phyloP scores from a whole-genome alignment of 1,140 invertebrate species.

The Heliothis virescens region DNA sequence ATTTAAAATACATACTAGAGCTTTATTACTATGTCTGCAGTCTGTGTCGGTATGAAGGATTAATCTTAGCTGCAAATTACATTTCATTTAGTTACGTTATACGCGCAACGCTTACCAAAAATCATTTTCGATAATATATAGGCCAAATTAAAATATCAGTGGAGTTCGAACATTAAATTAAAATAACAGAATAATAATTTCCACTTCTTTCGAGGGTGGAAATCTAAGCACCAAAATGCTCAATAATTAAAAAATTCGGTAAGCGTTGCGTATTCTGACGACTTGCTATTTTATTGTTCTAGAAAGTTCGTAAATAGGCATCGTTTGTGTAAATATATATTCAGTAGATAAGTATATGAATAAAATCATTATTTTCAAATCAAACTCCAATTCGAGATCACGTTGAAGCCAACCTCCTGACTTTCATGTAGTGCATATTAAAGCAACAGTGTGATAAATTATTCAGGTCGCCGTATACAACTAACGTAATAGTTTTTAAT shows the following conservation, averaged over 20 bases:
- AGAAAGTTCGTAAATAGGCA: constrained; percentile 16
- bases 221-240: constrained; percentile 22
- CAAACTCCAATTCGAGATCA: constrained; percentile 82
- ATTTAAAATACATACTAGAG: constrained; percentile 14
- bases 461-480: constrained; percentile 68
- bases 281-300: background rate
- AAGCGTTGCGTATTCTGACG: constrained; percentile 15
- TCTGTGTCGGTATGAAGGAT: constrained; percentile 16
- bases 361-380: constrained; percentile 69
- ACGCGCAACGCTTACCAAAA: constrained; percentile 24
- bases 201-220: background rate
- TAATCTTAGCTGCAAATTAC: background rate
- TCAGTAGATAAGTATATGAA: constrained; percentile 58
- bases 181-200: constrained; percentile 10
- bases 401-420: constrained; percentile 72
- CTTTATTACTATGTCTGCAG: constrained; percentile 12
- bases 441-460: constrained; percentile 79
- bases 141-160: background rate
- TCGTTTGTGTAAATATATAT: constrained; percentile 57
- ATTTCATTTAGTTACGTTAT: background rate
- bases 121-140: background rate
- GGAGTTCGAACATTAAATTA: background rate
- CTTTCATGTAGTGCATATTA: constrained; percentile 78
- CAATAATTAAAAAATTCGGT: background rate
- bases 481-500: constrained; percentile 54